These are phyloP conservation scores for Mycalesis mineus DNA, from an alignment of 2,888 invertebrate species.

Conservation along the genomic window DNA sequence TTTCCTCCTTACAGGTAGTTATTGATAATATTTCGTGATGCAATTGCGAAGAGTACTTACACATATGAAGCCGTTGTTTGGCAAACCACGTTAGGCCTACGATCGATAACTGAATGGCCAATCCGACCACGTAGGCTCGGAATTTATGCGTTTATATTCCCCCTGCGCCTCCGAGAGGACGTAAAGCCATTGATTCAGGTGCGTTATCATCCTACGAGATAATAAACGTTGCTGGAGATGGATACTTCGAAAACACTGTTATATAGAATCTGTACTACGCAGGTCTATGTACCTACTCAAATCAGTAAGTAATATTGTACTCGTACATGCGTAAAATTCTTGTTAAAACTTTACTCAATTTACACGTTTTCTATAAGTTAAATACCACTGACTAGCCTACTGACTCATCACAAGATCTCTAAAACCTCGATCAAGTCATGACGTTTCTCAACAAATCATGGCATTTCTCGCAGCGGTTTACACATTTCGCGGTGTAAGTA, in stretches of 20 bases:
- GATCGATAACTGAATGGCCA: constrained; percentile 8
- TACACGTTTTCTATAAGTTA: too few species aligned
- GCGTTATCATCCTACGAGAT: constrained; percentile 3
- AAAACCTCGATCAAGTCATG: too few species aligned
- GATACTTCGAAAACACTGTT: not conserved
- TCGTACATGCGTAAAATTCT: too few species aligned
- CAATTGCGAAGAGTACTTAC: not conserved
- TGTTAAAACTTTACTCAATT: too few species aligned
- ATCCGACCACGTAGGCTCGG: constrained; percentile 2
- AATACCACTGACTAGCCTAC: too few species aligned
- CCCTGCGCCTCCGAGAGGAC: not conserved
- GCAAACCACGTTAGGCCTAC: not conserved
- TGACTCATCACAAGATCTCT: too few species aligned
- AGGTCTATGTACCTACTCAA: too few species aligned
- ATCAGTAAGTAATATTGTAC: too few species aligned
- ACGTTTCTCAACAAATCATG: too few species aligned
- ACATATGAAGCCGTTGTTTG: not conserved
- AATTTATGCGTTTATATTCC: constrained; percentile 5
- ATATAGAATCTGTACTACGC: not conserved
- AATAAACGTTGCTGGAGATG: not conserved
- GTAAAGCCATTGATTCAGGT: constrained; percentile 4
- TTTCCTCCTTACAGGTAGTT: too few species aligned
- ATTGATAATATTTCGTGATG: not conserved
- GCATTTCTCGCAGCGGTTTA: too few species aligned
- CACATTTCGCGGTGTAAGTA: too few species aligned